Percentiles rank a stretch among this genome's conserved stretches.
phyloP scores from a whole-genome alignment of 1,140 invertebrate species.

The Uloborus diversus region DNA sequence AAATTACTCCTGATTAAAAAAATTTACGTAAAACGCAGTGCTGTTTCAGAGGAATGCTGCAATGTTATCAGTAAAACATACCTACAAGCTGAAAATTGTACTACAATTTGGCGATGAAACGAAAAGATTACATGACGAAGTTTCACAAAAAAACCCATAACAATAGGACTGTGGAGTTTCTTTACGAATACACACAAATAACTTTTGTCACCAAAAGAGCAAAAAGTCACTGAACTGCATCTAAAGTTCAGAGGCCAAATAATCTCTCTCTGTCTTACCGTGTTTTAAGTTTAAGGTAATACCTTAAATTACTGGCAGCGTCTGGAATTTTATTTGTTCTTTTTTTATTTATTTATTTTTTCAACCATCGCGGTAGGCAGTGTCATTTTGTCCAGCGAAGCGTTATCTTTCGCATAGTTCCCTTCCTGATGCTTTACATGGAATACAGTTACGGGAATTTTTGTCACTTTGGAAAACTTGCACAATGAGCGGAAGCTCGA shows the following conservation, averaged over 20 bases:
- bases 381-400: conserved; percentile 28
- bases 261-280: neutral
- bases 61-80: too few relatives aligned
- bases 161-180: too few relatives aligned
- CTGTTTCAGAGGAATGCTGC: too few relatives aligned
- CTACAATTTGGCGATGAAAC: too few relatives aligned
- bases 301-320: neutral
- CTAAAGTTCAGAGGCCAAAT: neutral
- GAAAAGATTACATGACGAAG: too few relatives aligned
- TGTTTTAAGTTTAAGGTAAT: neutral
- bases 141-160: too few relatives aligned
- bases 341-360: neutral
- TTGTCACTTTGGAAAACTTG: neutral
- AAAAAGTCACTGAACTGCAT: neutral
- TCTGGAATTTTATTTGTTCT: neutral
- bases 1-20: too few relatives aligned
- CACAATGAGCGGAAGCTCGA: neutral
- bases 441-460: conserved; percentile 18
- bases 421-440: conserved; percentile 29
- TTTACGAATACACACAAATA: too few relatives aligned
- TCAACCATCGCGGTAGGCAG: neutral
- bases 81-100: too few relatives aligned
- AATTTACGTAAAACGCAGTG: too few relatives aligned
- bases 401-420: neutral
- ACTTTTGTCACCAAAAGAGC: too few relatives aligned